A percentile compares a stretch with the other conserved stretches of the same genome.
Conservation (phyloP, 2,797 vertebrate genomes). For the Anabas testudineus region DNA sequence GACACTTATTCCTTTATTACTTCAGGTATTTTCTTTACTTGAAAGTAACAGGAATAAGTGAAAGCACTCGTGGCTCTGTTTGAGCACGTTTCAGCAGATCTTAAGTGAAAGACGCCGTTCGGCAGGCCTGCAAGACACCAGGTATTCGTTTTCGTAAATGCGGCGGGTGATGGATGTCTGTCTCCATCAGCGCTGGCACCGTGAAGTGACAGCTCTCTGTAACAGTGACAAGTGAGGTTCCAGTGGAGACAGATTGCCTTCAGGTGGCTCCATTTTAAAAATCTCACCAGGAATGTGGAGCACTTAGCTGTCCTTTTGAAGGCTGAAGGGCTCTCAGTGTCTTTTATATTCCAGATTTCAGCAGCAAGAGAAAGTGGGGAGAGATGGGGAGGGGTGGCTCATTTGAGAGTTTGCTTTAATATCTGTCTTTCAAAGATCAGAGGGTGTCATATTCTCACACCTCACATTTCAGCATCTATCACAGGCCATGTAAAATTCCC, state of each 20-base stretch:
- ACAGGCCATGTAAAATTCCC: slow-evolving; percentile 75
- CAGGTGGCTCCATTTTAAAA: slow-evolving; percentile 79
- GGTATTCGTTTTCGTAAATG: slow-evolving; percentile 42
- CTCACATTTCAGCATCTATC: slow-evolving; percentile 76
- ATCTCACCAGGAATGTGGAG: slow-evolving; percentile 66
- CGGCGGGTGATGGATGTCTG: slow-evolving; percentile 74
- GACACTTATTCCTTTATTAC: slow-evolving; percentile 54
- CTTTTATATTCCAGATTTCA: slow-evolving; percentile 78
- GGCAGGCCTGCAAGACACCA: slow-evolving; percentile 65
- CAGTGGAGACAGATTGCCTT: slow-evolving; percentile 81
- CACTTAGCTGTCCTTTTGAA: slow-evolving; percentile 83
- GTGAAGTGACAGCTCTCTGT: slow-evolving; percentile 79
- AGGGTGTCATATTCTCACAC: slow-evolving; percentile 78
- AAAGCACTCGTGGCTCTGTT: slow-evolving; percentile 50
- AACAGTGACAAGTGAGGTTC: slow-evolving; percentile 75
- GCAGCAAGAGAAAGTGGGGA: slow-evolving; percentile 50
- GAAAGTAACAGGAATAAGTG: slow-evolving; percentile 50
- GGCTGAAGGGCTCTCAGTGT: slow-evolving; percentile 78
- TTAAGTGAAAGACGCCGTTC: slow-evolving; percentile 62
- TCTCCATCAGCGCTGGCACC: slow-evolving; percentile 70
- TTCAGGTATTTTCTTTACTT: slow-evolving; percentile 16
- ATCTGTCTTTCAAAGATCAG: slow-evolving; percentile 82
- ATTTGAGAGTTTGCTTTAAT: slow-evolving; percentile 84
- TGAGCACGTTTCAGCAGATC: slow-evolving; percentile 53
- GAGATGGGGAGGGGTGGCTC: slow-evolving; percentile 43